These are phyloP conservation scores for Tylochromis polylepis DNA, from an alignment of 2,113 vertebrate genomes.

Conservation along the genomic window DNA sequence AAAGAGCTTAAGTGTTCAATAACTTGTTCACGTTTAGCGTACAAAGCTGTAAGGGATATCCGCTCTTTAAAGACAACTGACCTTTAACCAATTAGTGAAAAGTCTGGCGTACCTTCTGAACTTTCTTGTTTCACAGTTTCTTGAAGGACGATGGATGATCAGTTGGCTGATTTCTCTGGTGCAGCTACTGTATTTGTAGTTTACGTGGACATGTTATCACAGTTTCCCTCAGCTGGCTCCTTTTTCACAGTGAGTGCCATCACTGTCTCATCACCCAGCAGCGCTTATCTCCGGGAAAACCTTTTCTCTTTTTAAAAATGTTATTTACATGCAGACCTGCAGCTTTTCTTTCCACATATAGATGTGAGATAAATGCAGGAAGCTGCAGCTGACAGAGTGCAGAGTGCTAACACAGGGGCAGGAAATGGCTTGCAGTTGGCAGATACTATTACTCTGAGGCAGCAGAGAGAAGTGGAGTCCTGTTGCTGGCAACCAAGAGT, in stretches of 20 bases:
- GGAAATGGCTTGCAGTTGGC: constrained; percentile 21
- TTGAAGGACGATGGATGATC: neutral
- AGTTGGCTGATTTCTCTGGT: neutral
- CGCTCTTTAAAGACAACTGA: neutral
- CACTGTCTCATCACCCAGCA: neutral
- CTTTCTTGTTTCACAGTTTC: neutral
- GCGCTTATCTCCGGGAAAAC: neutral
- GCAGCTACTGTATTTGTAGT: neutral
- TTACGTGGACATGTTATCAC: neutral
- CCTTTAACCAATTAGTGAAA: neutral
- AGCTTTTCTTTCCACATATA: neutral
- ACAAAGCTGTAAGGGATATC: neutral
- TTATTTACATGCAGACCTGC: neutral
- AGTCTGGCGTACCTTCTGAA: neutral
- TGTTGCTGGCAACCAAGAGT: neutral
- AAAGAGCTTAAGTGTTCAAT: neutral
- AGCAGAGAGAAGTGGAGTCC: neutral
- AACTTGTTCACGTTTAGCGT: neutral
- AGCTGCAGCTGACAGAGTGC: neutral
- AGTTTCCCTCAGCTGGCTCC: neutral
- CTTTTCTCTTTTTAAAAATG: neutral
- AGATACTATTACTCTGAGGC: neutral
- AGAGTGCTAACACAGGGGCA: neutral
- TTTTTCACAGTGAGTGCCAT: neutral
- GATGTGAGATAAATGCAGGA: neutral